Percentiles rank a stretch among this genome's conserved stretches.
phyloP scores from a whole-genome alignment of 2,888 invertebrate genomes.

The Pantelozetes paolii region DNA sequence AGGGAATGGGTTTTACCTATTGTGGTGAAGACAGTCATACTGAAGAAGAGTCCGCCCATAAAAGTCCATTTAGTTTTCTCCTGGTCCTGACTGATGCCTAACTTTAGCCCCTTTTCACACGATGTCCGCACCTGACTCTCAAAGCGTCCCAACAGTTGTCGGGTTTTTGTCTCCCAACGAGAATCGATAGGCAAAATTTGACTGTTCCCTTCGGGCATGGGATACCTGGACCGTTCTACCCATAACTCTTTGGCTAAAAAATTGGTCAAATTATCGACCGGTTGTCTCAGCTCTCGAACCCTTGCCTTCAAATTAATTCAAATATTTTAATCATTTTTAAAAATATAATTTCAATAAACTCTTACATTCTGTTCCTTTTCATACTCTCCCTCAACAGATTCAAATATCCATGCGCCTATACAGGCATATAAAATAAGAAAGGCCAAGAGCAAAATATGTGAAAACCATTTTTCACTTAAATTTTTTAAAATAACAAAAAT shows the following conservation, averaged over 20 bases:
- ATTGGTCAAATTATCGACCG: conserved; percentile 29
- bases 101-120: neutral
- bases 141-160: neutral
- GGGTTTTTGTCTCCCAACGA: neutral
- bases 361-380: conserved; percentile 51
- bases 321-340: too few relatives aligned
- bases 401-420: conserved; percentile 73
- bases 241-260: conserved; percentile 2
- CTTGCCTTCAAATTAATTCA: conserved; percentile 10
- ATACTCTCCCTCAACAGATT: conserved; percentile 66
- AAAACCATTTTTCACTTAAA: conserved; percentile 77
- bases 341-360: too few relatives aligned
- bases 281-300: conserved; percentile 29
- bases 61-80: conserved; percentile 65
- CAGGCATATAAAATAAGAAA: conserved; percentile 72
- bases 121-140: conserved; percentile 1
- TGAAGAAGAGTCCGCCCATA: conserved; percentile 78
- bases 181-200: neutral
- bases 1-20: too few relatives aligned
- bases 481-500: conserved; percentile 50
- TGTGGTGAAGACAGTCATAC: conserved; percentile 78
- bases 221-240: neutral
- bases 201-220: conserved; percentile 4
- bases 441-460: conserved; percentile 75
- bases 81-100: conserved; percentile 24